Evolutionary conservation across 2,113 vertebrate species (phyloP).

Genomic region (Progne subis): DNA sequence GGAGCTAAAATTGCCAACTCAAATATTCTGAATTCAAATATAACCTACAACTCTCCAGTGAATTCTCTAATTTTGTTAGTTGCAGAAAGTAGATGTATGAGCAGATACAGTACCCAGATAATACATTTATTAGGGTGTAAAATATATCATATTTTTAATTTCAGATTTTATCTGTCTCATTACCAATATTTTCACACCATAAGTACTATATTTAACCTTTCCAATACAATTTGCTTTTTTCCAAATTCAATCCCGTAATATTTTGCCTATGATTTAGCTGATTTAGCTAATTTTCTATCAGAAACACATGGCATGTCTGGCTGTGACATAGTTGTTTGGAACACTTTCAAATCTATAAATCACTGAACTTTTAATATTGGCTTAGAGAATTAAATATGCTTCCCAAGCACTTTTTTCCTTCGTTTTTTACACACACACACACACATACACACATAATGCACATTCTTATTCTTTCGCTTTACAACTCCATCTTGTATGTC

Average conservation of each 20-base stretch:
- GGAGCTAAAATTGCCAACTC: not conserved
- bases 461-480: not conserved
- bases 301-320: not conserved
- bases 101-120: not conserved
- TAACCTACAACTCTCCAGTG: not conserved
- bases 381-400: not conserved
- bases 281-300: constrained; percentile 5
- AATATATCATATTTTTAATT: not conserved
- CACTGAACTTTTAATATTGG: not conserved
- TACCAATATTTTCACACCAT: not conserved
- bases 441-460: not conserved
- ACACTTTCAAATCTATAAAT: not conserved
- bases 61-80: not conserved
- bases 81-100: not conserved
- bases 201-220: not conserved
- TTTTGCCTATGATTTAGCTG: not conserved
- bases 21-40: constrained; percentile 26
- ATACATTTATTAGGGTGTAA: not conserved
- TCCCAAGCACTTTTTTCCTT: not conserved
- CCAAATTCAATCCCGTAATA: not conserved
- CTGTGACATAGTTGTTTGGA: not conserved
- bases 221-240: not conserved
- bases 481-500: not conserved
- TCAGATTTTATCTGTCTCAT: not conserved
- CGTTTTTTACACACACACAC: not conserved